A percentile compares a stretch with the other conserved stretches of the same genome.
Evolutionary conservation across 2,797 vertebrate species (phyloP).

Genomic region (Denticeps clupeoides): DNA sequence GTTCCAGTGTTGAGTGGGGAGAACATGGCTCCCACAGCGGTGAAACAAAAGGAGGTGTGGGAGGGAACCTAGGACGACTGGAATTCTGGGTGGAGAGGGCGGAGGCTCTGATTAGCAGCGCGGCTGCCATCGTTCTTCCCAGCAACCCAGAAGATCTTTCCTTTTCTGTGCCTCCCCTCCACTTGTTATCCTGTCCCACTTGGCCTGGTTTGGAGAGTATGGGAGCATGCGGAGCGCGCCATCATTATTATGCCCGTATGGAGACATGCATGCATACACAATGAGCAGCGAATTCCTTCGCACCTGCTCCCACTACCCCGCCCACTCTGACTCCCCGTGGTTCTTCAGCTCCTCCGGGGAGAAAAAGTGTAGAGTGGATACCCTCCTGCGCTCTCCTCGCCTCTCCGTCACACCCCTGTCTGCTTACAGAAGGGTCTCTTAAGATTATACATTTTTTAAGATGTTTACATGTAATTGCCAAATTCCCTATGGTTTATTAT

Average conservation of each 20-base stretch:
- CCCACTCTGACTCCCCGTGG: no score
- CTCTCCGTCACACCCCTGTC: no score
- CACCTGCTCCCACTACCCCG: constrained; percentile 45
- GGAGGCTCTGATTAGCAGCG: no score
- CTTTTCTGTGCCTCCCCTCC: neutral
- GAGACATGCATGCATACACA: constrained; percentile 45
- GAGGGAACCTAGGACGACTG: constrained; percentile 9
- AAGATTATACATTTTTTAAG: no score
- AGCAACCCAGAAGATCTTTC: no score
- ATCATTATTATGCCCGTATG: constrained; percentile 29
- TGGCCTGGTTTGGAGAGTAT: constrained; percentile 17
- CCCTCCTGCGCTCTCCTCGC: no score
- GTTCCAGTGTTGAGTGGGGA: constrained; percentile 52
- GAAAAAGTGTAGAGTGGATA: no score
- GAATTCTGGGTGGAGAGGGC: constrained; percentile 8
- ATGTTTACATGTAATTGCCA: no score
- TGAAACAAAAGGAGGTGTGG: neutral
- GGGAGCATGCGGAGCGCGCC: constrained; percentile 17
- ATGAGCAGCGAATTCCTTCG: constrained; percentile 47
- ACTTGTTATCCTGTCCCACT: constrained; percentile 5
- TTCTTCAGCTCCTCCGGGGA: constrained; percentile 12
- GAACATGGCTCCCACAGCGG: constrained; percentile 4
- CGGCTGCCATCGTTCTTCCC: no score
- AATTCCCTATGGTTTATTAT: no score
- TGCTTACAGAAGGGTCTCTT: no score